Evolutionary conservation across 1,140 invertebrate species (phyloP), one percentile per base, ranked within the genome.

Genomic region (Drosophila novamexicana): DNA sequence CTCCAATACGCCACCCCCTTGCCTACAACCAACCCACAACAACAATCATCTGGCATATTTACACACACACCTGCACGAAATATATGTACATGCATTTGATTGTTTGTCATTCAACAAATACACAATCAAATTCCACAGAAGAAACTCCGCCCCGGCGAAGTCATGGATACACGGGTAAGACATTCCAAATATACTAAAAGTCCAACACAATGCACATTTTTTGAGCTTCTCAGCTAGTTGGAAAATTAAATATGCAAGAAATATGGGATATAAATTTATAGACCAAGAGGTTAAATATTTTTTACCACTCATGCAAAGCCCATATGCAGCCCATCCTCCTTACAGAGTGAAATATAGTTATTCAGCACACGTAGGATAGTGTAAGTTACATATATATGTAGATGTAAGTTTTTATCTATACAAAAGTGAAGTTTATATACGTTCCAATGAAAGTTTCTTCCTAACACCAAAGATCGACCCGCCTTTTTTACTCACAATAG

Each of bases 81-180:
- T 81, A 83, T 61, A 40, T 80, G 90, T 91, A 91, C 81, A 90
- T 69, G 56, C 66, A 44, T 56, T 81, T 29, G 22, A 29, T 29
- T 29, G 22, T 29, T 29, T 82, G 83, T 72, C 95, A 93, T 66
- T 50, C 61, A 63, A 62, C 49, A 80, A 74, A 76, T 53, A 32
- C 42, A 70, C 75, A 66, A 63, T 73, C 42, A 45, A 49, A 63
- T 16, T 14, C 14, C 96, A 94, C 67, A 91, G 90, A 91, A 91
- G 81, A 98, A 97, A 95, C 96, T 98, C 93, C 96, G 97, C 91
- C 97, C 97, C 75, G 97, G 97, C 93, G 97, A 98, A 95, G 96
- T 98, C 93, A 97, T 97, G 94, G 97, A 98, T 92, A 96, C 96
- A 94, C 97, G 97, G 97, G 97, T 98, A 97, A 97, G 96, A 84